A percentile compares a stretch with the other conserved stretches of the same genome.
These are phyloP conservation scores for Pseudopleuronectes americanus DNA, from an alignment of 2,797 vertebrate species.

Conservation along the genomic window DNA sequence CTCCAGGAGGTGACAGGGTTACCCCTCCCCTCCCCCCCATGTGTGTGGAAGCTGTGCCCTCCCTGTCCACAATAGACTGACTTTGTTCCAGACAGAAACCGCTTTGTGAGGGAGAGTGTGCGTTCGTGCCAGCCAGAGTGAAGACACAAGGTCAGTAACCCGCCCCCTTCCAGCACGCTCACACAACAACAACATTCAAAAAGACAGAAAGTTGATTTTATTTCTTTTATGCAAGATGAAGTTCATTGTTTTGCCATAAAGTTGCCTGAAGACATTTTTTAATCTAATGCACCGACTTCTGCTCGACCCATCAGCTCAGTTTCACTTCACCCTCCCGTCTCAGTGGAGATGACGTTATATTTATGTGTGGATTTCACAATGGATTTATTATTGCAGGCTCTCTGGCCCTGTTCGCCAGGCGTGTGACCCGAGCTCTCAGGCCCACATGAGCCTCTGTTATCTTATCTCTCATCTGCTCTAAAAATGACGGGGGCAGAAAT, in stretches of 20 bases:
- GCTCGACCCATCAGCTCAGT: conserved; percentile 4
- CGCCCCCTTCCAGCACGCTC: conserved; percentile 34
- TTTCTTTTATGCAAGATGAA: too few species aligned
- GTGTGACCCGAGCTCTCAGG: conserved; percentile 54
- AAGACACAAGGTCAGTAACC: conserved; percentile 71
- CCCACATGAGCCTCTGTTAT: conserved; percentile 38
- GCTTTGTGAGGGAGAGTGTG: conserved; percentile 70
- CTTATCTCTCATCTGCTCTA: conserved; percentile 41
- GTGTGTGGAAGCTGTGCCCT: conserved; percentile 53
- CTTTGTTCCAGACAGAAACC: conserved; percentile 77
- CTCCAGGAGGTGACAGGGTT: conserved; percentile 60
- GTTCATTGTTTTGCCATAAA: conserved; percentile 6
- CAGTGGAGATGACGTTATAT: conserved; percentile 67
- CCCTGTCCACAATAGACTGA: conserved; percentile 68
- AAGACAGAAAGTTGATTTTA: not conserved
- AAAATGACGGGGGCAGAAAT: conserved; percentile 34
- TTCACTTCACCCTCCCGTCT: conserved; percentile 25
- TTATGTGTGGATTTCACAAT: conserved; percentile 75
- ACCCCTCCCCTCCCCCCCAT: conserved; percentile 42
- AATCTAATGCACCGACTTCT: not conserved
- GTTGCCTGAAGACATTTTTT: conserved; percentile 1
- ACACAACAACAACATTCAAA: conserved; percentile 40
- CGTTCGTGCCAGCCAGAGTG: conserved; percentile 79
- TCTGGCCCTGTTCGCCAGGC: conserved; percentile 41
- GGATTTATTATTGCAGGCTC: conserved; percentile 70